phyloP scores from a whole-genome alignment of 2,797 vertebrate species.

The Sardinella longiceps region DNA sequence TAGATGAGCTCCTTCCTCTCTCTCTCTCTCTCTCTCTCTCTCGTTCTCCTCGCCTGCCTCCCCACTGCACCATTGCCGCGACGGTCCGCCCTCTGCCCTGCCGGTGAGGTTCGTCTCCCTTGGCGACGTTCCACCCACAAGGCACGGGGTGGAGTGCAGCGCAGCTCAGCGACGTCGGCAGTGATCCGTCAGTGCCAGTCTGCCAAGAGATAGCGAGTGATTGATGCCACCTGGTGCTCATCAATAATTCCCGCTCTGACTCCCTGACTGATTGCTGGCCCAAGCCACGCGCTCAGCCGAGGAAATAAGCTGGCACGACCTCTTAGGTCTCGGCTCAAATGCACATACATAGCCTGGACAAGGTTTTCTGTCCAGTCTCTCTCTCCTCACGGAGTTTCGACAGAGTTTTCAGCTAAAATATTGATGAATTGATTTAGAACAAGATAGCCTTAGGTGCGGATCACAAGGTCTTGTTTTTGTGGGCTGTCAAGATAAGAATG shows the following conservation, averaged over 20 bases:
- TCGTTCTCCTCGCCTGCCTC: not conserved
- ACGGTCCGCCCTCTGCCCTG: not conserved
- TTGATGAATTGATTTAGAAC: constrained; percentile 3
- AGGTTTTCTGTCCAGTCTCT: not conserved
- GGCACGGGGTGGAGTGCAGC: constrained; percentile 27
- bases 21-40: constrained; percentile 25
- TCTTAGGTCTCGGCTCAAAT: not conserved
- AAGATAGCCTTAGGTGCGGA: not conserved
- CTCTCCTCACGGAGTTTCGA: not conserved
- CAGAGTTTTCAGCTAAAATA: not conserved
- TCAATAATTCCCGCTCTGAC: constrained; percentile 54
- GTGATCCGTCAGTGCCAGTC: constrained; percentile 51
- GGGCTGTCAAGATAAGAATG: not conserved
- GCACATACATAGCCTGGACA: not conserved
- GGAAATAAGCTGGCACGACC: constrained; percentile 9
- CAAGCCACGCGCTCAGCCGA: not conserved
- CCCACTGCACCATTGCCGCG: constrained; percentile 12
- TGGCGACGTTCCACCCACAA: not conserved
- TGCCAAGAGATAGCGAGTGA: constrained; percentile 49
- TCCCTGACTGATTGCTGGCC: constrained; percentile 24
- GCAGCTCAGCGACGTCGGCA: constrained; percentile 27
- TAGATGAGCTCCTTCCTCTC: not conserved
- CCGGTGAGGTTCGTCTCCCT: not conserved
- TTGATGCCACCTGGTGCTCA: constrained; percentile 44
- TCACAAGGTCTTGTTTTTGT: not conserved